Evolutionary conservation across 2,888 invertebrate species (phyloP), one percentile per base, ranked within the genome.

Genomic region (Dione vanillae): DNA sequence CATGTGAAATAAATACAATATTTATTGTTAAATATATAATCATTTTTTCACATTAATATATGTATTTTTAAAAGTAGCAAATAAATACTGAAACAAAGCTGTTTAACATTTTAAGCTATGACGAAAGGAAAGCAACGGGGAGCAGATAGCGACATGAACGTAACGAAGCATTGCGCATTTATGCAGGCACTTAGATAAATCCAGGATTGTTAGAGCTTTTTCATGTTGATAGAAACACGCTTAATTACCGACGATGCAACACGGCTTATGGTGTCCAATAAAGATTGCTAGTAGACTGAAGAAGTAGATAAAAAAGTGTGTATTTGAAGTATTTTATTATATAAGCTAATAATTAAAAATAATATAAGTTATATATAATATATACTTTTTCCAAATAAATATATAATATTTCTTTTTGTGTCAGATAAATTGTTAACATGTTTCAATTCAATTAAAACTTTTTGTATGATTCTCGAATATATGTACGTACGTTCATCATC

Each of bases 181-280:
- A 82, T 83, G 81, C 83, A 80, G 82, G 79, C 84, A 84, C 85
- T 85, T 80, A 88, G 85, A 89, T 88, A 89, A 87, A 79, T 80
- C 77, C 77, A 70, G 74, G 71, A 67, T 69, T 73, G 74, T 76
- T 75, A 75, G 71, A 71, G 65, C 71, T 71, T 70, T 70, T 78
- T 74, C 74, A 74, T 72, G 71, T 70, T 73, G 65, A 71, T 70
- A 65, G 69, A 52, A 47, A 27, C 62, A 64, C 45, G 56, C 58
- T 70, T 69, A 69, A 69, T 58, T 65, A 58, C 69, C 51, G 51
- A 58, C 41, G 56, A 58, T 49, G 49, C 58, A 49, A 51, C 65
- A 41, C 20, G 8, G 43, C 43, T 71, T 37, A 37, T 27, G 37
- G 35, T 37, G 62, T 49, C 16, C 14, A 61, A 61, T 27, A 43